A percentile compares a stretch with the other conserved stretches of the same genome.
Evolutionary conservation across 2,113 vertebrate genomes (phyloP).

Genomic region (Myotis davidii): DNA sequence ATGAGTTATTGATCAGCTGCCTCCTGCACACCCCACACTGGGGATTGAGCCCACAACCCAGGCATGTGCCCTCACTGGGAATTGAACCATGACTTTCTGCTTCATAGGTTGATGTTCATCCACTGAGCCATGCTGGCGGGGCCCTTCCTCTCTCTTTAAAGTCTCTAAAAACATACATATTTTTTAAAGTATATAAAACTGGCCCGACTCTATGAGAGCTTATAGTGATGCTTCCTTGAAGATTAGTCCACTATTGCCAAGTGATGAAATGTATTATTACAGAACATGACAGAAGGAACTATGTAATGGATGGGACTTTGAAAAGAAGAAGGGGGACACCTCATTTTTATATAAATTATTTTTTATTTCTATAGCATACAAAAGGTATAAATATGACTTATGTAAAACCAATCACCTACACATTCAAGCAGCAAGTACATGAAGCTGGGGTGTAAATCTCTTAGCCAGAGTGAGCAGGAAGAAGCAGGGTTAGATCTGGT

Average conservation of each 20-base stretch:
- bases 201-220: background rate
- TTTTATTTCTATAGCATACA: slow-evolving; percentile 84
- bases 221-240: background rate
- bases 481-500: background rate
- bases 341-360: slow-evolving; percentile 80
- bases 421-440: background rate
- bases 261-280: background rate
- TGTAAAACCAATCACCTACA: slow-evolving; percentile 66
- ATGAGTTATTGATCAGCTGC: no score
- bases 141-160: no score
- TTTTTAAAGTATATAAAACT: background rate
- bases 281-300: background rate
- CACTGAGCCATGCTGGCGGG: no score
- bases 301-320: background rate
- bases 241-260: background rate
- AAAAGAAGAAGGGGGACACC: background rate
- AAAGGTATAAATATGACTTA: slow-evolving; percentile 85
- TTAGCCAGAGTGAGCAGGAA: background rate
- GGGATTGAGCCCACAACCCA: no score
- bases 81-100: no score
- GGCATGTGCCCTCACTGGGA: no score
- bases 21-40: no score
- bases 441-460: background rate
- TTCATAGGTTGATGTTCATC: no score
- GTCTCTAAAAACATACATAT: no score